Evolutionary conservation across 1,140 invertebrate genomes (phyloP).

Genomic region (Tribolium castaneum): DNA sequence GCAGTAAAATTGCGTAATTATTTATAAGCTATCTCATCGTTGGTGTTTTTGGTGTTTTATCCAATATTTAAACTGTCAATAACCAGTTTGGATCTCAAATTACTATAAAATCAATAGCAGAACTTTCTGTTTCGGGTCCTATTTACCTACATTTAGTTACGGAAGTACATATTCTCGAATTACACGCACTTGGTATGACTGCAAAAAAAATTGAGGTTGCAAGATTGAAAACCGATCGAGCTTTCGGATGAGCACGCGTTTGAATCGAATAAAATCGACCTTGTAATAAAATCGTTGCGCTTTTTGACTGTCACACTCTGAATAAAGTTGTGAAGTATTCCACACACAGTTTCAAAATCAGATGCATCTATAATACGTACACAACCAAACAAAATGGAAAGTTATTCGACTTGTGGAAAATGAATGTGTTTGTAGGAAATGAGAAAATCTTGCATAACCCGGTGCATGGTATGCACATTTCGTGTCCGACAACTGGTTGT

Average conservation of each 20-base stretch:
- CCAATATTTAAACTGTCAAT: too few relatives aligned
- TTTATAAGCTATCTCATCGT: too few relatives aligned
- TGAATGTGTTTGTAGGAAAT: neutral
- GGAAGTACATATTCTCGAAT: neutral
- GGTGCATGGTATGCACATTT: too few relatives aligned
- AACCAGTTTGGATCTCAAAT: too few relatives aligned
- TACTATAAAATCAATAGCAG: neutral
- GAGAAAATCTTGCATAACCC: neutral
- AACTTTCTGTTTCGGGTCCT: constrained; percentile 19
- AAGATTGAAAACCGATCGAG: neutral
- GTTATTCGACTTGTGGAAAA: neutral
- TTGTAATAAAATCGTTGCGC: constrained; percentile 23
- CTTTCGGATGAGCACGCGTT: constrained; percentile 1
- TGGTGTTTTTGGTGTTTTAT: too few relatives aligned
- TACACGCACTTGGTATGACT: neutral
- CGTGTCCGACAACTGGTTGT: too few relatives aligned
- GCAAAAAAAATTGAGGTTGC: neutral
- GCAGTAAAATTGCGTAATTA: too few relatives aligned
- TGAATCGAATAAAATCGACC: constrained; percentile 7
- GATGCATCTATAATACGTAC: neutral
- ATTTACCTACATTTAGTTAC: neutral
- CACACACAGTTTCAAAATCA: neutral
- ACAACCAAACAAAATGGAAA: constrained; percentile 7
- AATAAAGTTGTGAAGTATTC: constrained; percentile 1
- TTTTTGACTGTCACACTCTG: constrained; percentile 28